Conservation (phyloP, 2,113 vertebrate genomes). For the Rattus rattus region DNA sequence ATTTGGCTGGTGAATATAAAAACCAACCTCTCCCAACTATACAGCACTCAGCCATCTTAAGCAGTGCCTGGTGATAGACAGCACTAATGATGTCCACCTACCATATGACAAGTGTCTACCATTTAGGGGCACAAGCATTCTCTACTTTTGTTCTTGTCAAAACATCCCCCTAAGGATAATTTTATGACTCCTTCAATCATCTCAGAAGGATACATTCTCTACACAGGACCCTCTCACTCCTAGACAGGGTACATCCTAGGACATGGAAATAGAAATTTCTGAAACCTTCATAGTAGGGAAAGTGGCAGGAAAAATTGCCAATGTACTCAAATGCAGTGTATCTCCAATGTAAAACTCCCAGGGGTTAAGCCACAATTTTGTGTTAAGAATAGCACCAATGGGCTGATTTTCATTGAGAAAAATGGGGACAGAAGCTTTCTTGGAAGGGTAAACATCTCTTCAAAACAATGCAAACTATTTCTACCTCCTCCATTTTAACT, state of each 20-base stretch:
- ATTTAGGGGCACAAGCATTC: no score
- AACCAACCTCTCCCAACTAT: not conserved
- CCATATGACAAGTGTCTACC: no score
- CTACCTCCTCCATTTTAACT: no score
- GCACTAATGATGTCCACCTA: no score
- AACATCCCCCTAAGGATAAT: not conserved
- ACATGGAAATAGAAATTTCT: not conserved
- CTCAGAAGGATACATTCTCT: no score
- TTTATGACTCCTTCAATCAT: not conserved
- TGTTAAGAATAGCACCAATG: fast-evolving
- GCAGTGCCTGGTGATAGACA: not conserved
- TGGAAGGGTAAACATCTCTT: fast-evolving
- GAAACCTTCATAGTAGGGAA: not conserved
- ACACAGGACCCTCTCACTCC: not conserved
- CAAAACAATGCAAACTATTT: no score
- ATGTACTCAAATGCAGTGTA: not conserved
- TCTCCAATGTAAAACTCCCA: not conserved
- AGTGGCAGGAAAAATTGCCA: not conserved
- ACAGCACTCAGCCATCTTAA: not conserved
- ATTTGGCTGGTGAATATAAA: no score
- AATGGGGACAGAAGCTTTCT: no score
- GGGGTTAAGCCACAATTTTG: fast-evolving
- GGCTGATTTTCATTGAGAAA: not conserved
- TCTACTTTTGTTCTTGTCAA: not conserved
- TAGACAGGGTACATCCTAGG: not conserved